Evolutionary conservation across 2,888 invertebrate genomes (phyloP).

Genomic region (Cacoxenus indagator): DNA sequence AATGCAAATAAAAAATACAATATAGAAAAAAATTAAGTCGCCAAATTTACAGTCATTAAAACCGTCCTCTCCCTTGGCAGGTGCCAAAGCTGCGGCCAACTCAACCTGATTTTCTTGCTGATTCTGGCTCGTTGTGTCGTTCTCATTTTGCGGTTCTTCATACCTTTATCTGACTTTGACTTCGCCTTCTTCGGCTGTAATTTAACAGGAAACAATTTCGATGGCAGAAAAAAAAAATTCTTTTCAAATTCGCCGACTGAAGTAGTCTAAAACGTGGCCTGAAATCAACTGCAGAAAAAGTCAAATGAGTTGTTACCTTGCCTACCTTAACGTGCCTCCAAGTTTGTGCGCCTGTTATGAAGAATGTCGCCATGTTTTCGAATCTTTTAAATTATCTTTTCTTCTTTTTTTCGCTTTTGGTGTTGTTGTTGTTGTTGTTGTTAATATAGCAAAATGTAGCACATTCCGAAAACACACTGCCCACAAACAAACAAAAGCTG

Average conservation of each 20-base stretch:
- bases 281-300: conserved; percentile 45
- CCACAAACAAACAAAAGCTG: conserved; percentile 42
- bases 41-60: conserved; percentile 57
- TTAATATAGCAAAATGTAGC: conserved; percentile 20
- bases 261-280: conserved; percentile 37
- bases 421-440: not conserved
- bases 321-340: not conserved
- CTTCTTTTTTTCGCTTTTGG: conserved; percentile 29
- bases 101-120: conserved; percentile 17
- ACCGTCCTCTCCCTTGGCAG: conserved; percentile 56
- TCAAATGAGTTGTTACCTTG: conserved; percentile 36
- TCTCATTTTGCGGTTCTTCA: no score
- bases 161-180: not conserved
- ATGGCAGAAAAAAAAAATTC: conserved; percentile 47
- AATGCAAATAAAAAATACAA: no score
- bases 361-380: conserved; percentile 54
- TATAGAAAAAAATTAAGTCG: conserved; percentile 59
- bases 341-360: conserved; percentile 36
- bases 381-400: conserved; percentile 27
- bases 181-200: conserved; percentile 35
- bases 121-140: not conserved
- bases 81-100: conserved; percentile 37
- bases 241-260: conserved; percentile 60
- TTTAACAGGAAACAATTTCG: conserved; percentile 67
- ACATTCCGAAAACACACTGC: conserved; percentile 44